phyloP scores from a whole-genome alignment of 2,797 vertebrate species.

The Sebastes variabilis region DNA sequence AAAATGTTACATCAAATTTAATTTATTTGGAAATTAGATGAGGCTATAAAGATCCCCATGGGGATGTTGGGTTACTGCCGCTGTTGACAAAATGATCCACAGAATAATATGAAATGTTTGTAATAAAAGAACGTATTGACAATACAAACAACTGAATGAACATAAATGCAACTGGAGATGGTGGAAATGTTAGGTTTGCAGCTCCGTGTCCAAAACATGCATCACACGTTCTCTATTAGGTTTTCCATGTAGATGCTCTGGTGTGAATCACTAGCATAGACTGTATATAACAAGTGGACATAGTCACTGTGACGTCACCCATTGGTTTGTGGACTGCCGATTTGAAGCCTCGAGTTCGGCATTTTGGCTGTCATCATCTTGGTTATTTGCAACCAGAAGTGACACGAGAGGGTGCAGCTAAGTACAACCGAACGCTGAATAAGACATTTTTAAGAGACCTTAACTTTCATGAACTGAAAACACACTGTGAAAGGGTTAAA shows the following conservation, averaged over 20 bases:
- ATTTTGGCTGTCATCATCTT: too few species aligned
- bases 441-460: too few species aligned
- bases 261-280: background rate
- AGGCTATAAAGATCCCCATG: background rate
- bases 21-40: conserved; percentile 32
- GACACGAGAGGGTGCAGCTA: too few species aligned
- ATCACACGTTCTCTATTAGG: background rate
- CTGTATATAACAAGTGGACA: too few species aligned
- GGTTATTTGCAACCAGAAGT: too few species aligned
- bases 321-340: too few species aligned
- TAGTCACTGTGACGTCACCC: too few species aligned
- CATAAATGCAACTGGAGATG: background rate
- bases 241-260: background rate
- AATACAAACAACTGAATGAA: background rate
- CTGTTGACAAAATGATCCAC: background rate
- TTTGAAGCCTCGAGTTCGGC: too few species aligned
- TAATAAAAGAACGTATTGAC: background rate
- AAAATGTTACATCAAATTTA: background rate
- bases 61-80: background rate
- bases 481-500: too few species aligned
- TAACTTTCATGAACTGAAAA: too few species aligned
- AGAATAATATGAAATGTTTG: background rate
- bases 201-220: background rate
- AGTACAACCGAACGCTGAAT: too few species aligned
- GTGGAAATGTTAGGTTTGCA: background rate